Evolutionary conservation across 2,888 invertebrate species (phyloP), one percentile per base, ranked within the genome.

Genomic region (Oxyscelio sp.): DNA sequence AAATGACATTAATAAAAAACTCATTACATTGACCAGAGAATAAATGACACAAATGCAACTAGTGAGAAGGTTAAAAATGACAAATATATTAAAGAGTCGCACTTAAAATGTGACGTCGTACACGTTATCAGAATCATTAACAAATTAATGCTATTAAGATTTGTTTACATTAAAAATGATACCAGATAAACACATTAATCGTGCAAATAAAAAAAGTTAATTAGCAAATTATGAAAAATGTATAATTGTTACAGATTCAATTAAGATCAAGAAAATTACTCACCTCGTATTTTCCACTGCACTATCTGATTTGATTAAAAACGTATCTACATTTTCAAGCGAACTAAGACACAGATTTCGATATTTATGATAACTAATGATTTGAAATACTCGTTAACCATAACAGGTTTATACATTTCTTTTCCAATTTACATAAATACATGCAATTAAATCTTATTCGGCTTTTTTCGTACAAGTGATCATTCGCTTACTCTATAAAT

Each of bases 341-440:
- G 27, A 66, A 54, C 24, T 5, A 13, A 38, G 11, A 66, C 15
- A 27, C 22, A 15, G 40, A 66, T 50, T 71, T 22, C 22, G 59
- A 71, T 59, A 58, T 48, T 38, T 38, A 22, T 38, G 54, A 70
- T 58, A 73, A 61, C 52, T 52, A 50, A 52, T 40, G 61, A 52
- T 71, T 58, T 9, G 50, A 71, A 56, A 50, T 8, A 38, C 22
- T 75, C 66, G 56, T 75, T 75, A 43, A 58, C 38, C 54, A 75
- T 58, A 75, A 75, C 75, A 66, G 66, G 75, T 75, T 66, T 58
- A 66, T 58, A 27, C 34, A 75, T 66, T 58, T 65, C 63, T 45
- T 74, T 34, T 48, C 43, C 2, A 22, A 66, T 75, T 65, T 56
- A 50, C 66, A 75, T 75, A 75, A 75, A 75, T 75, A 75, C 43